Percentiles rank a stretch among this genome's conserved stretches.
Conservation (phyloP, 2,888 invertebrate species). For the Serripes groenlandicus region DNA sequence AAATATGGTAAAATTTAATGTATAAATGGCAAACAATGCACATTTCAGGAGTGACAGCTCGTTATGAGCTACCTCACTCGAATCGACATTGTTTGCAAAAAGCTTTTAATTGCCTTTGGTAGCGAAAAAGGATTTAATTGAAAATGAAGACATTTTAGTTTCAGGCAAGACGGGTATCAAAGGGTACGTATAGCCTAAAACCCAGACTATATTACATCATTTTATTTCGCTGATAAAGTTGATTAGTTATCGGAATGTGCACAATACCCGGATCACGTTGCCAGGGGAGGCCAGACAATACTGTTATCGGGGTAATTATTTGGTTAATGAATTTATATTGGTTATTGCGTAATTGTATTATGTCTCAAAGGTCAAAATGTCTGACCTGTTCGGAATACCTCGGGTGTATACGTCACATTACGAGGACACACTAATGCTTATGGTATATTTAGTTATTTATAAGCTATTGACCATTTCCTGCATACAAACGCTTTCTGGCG, state of each 20-base stretch:
- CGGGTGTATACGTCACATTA: too few species aligned
- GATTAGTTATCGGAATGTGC: conserved; percentile 17
- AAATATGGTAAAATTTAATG: too few species aligned
- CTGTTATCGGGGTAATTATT: conserved; percentile 20
- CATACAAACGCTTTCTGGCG: too few species aligned
- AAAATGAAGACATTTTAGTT: too few species aligned
- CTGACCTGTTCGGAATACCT: conserved; percentile 10
- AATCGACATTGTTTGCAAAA: too few species aligned
- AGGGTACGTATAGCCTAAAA: background rate
- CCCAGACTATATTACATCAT: conserved; percentile 7
- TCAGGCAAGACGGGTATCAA: background rate
- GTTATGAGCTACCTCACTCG: too few species aligned
- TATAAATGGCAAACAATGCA: too few species aligned
- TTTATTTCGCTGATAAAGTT: conserved; percentile 10
- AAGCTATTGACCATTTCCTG: too few species aligned
- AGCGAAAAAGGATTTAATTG: too few species aligned
- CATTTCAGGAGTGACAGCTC: too few species aligned
- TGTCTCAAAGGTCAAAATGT: conserved; percentile 16
- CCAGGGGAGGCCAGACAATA: conserved; percentile 7
- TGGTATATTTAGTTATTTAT: too few species aligned
- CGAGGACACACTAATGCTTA: too few species aligned
- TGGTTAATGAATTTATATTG: conserved; percentile 23
- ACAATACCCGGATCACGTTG: conserved; percentile 22
- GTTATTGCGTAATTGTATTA: conserved; percentile 3
- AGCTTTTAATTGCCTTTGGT: background rate